Evolutionary conservation across 2,113 vertebrate genomes (phyloP).

Genomic region (Paracanthobrama guichenoti): DNA sequence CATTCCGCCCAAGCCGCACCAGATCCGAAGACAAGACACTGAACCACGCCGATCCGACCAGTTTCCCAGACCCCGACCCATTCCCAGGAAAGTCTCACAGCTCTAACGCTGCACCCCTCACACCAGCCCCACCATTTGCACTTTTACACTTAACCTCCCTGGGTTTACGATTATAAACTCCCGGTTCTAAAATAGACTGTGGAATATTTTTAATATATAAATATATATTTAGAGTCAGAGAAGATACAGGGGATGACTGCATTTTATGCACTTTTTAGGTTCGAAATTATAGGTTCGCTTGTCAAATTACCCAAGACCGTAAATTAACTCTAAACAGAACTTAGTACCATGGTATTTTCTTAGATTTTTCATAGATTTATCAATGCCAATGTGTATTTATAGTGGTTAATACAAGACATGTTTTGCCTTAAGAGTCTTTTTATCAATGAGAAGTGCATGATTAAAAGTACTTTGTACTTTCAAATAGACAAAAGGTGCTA

Average conservation of each 20-base stretch:
- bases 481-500: constrained; percentile 76
- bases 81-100: constrained; percentile 98
- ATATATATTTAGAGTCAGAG: not conserved
- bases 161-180: constrained; percentile 27
- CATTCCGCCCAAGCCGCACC: constrained; percentile 91
- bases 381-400: constrained; percentile 73
- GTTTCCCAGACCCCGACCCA: constrained; percentile 84
- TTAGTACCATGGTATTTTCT: constrained; percentile 49
- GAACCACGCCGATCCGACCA: constrained; percentile 81
- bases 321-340: constrained; percentile 45
- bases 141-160: constrained; percentile 45
- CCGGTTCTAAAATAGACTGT: constrained; percentile 29
- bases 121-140: constrained; percentile 45
- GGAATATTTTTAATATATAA: constrained; percentile 10
- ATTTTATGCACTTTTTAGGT: constrained; percentile 70
- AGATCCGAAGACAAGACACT: constrained; percentile 81
- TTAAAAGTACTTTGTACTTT: constrained; percentile 66
- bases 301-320: constrained; percentile 41
- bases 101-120: constrained; percentile 73
- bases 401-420: constrained; percentile 70
- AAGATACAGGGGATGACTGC: constrained; percentile 47
- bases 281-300: constrained; percentile 55
- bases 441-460: constrained; percentile 76
- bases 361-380: constrained; percentile 68
- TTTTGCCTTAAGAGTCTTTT: constrained; percentile 80